Evolutionary conservation across 2,797 vertebrate genomes (phyloP).

Genomic region (Hephaestus fuliginosus): DNA sequence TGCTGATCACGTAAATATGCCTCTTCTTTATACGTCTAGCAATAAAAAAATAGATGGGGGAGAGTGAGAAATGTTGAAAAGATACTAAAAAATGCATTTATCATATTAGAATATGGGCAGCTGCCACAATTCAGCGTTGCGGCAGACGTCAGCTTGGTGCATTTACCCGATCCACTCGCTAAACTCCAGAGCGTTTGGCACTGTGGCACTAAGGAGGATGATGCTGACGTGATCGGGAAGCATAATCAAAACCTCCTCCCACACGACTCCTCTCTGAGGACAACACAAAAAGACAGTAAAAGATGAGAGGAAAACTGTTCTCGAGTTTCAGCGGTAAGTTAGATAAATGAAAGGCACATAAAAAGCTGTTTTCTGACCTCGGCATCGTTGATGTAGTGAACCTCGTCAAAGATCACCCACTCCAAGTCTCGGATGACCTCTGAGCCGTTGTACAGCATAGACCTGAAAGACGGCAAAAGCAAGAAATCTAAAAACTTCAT

Average conservation of each 20-base stretch:
- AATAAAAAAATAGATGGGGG: neutral
- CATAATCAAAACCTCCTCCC: constrained; percentile 97
- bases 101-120: neutral
- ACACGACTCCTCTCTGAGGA: constrained; percentile 92
- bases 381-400: constrained; percentile 95
- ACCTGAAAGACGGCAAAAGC: constrained; percentile 78
- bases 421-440: constrained; percentile 95
- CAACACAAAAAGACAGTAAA: neutral
- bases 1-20: constrained; percentile 95
- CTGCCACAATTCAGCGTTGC: neutral
- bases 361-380: constrained; percentile 84
- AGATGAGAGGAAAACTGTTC: neutral
- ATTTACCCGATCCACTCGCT: constrained; percentile 95
- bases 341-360: too few relatives aligned
- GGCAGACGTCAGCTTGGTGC: neutral
- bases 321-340: neutral
- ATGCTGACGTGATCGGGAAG: constrained; percentile 95
- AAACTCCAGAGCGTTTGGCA: constrained; percentile 94
- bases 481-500: neutral
- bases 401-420: constrained; percentile 97
- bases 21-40: constrained; percentile 91
- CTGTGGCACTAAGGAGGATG: constrained; percentile 94
- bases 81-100: neutral
- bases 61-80: neutral
- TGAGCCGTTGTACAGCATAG: constrained; percentile 96